Conservation (phyloP, 1,140 invertebrate species). For the Spodoptera frugiperda region DNA sequence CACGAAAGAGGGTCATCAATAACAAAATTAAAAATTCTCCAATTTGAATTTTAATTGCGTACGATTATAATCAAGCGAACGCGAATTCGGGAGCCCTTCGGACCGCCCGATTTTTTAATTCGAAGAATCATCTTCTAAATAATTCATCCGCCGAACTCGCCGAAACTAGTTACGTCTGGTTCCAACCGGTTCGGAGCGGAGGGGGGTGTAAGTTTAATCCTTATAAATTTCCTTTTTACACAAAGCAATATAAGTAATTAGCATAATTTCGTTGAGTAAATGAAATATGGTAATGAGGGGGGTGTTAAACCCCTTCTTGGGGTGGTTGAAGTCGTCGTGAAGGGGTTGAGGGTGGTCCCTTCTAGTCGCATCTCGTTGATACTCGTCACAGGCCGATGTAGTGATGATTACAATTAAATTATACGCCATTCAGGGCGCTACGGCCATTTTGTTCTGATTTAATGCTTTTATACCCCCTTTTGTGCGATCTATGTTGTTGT, state of each 20-base stretch:
- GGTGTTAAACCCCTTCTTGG: conserved; percentile 75
- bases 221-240: conserved; percentile 87
- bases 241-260: conserved; percentile 87
- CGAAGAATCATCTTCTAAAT: conserved; percentile 77
- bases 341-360: conserved; percentile 65
- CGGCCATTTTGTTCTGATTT: conserved; percentile 79
- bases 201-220: conserved; percentile 84
- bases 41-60: conserved; percentile 86
- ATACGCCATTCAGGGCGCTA: conserved; percentile 67
- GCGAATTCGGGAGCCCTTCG: conserved; percentile 74
- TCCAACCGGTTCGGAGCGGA: conserved; percentile 64
- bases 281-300: conserved; percentile 86
- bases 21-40: conserved; percentile 85
- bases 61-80: conserved; percentile 81
- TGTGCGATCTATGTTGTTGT: conserved; percentile 44
- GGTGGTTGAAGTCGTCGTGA: conserved; percentile 54
- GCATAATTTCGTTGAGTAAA: conserved; percentile 87
- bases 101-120: conserved; percentile 70
- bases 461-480: conserved; percentile 49
- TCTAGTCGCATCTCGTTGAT: conserved; percentile 83
- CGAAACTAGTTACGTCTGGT: conserved; percentile 73
- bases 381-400: conserved; percentile 82
- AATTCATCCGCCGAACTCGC: conserved; percentile 77
- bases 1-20: conserved; percentile 80
- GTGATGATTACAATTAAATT: conserved; percentile 85